phyloP scores from a whole-genome alignment of 2,113 vertebrate genomes.

The Sander vitreus region DNA sequence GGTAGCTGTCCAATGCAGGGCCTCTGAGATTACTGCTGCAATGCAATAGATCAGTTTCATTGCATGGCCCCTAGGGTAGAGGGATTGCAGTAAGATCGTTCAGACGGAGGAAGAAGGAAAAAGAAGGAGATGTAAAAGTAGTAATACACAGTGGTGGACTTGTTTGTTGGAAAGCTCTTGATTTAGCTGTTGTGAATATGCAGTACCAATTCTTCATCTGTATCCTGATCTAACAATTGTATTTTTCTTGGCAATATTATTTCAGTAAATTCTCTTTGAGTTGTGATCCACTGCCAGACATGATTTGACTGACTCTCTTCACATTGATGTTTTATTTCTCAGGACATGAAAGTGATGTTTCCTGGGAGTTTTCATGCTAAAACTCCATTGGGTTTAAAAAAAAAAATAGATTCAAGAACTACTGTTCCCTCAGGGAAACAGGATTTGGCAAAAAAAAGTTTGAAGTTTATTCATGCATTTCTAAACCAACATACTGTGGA shows the following conservation, averaged over 20 bases:
- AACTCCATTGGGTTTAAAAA: constrained; percentile 18
- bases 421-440: background rate
- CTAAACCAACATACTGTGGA: constrained; percentile 13
- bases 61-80: constrained; percentile 11
- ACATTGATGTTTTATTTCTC: constrained; percentile 34
- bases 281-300: constrained; percentile 1
- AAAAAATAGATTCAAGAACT: constrained; percentile 25
- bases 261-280: constrained; percentile 17
- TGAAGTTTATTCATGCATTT: constrained; percentile 46
- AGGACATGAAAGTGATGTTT: constrained; percentile 35
- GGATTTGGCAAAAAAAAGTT: constrained; percentile 36
- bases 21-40: constrained; percentile 8
- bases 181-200: constrained; percentile 12
- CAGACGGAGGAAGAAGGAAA: background rate
- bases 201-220: background rate
- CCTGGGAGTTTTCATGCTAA: constrained; percentile 13
- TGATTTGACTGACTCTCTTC: constrained; percentile 11
- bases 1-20: constrained; percentile 31
- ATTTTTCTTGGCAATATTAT: background rate
- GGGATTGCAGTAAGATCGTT: constrained; percentile 30
- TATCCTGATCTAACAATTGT: background rate
- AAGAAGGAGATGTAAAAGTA: background rate
- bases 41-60: constrained; percentile 38
- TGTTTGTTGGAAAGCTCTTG: constrained; percentile 19
- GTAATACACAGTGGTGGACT: background rate